Evolutionary conservation across 2,113 vertebrate genomes (phyloP), one percentile per base, ranked within the genome.

Genomic region (Rhegmatorhina hoffmannsi): DNA sequence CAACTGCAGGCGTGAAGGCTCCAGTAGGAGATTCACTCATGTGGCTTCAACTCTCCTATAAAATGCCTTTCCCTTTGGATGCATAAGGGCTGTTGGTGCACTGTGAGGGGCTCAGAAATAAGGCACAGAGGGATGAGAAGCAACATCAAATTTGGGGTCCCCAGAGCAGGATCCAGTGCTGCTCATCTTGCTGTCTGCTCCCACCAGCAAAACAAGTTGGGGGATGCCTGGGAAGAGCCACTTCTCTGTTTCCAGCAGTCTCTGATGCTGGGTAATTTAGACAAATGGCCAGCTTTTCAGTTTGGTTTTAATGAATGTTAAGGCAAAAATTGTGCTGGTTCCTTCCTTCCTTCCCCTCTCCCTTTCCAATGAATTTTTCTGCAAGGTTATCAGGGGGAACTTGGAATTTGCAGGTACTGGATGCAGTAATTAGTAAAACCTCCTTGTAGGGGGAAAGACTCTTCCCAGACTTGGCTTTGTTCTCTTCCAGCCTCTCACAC

Each of bases 81-180:
- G 2, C 5, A 14, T 17, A 53, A 56, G 9, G 5, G 67, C 36
- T 69, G 53, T 52, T 2, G 1, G 34, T 31, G 46, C 0, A 0
- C 20, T 0, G 5, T 36, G 67, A 25, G n/a, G 59, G 80, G 83
- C 72, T 88, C 36, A 62, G 9, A 63, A 34, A 77, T 9, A 7
- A 33, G n/a, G 44, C 49, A 60, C 53, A 74, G 59, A 46, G 31
- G 50, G 55, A 53, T 0, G 1, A 91, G 36, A 66, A 81, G 17
- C 40, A 64, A 13, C 31, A 55, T 16, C n/a, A 82, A 7, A 56
- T 9, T 10, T 49, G 25, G n/a, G 26, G 10, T 60, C 82, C 44
- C 66, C 44, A 21, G n/a, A 25, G 59, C 0, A 1, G 33, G 5
- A 12, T 17, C 29, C 63, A 17, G 55, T 52, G 40, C 73, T 91